These are phyloP conservation scores for Oligia strigilis DNA, from an alignment of 2,888 invertebrate genomes.

Conservation along the genomic window DNA sequence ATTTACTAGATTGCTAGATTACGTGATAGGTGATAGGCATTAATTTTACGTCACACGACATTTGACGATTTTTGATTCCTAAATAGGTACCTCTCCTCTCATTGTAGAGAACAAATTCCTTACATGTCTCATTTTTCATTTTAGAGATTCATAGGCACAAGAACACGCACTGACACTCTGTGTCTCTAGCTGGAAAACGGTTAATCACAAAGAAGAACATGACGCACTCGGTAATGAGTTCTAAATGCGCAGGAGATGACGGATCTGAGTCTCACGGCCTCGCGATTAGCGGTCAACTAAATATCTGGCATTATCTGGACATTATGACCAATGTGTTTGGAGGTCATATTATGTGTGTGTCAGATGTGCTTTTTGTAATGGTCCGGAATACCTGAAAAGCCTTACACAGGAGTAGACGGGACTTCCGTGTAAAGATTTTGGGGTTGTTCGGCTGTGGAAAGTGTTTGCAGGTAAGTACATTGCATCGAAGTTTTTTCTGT, in stretches of 20 bases:
- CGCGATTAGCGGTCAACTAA: slow-evolving; percentile 59
- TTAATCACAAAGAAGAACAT: slow-evolving; percentile 26
- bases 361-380: neutral
- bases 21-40: neutral
- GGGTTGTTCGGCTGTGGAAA: neutral
- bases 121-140: neutral
- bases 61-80: neutral
- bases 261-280: slow-evolving; percentile 58
- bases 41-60: neutral
- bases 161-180: neutral
- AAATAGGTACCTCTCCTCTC: neutral
- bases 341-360: neutral
- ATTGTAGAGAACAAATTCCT: neutral
- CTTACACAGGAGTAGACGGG: neutral
- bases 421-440: neutral
- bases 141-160: neutral
- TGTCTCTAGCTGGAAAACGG: slow-evolving; percentile 12
- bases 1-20: neutral
- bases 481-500: neutral
- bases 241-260: slow-evolving; percentile 59
- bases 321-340: slow-evolving; percentile 28
- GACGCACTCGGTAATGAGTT: slow-evolving; percentile 65
- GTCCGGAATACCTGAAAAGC: too few relatives aligned
- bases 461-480: neutral
- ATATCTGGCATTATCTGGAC: slow-evolving; percentile 42